These are phyloP conservation scores for Origma solitaria DNA, from an alignment of 2,113 vertebrate genomes.

Conservation along the genomic window DNA sequence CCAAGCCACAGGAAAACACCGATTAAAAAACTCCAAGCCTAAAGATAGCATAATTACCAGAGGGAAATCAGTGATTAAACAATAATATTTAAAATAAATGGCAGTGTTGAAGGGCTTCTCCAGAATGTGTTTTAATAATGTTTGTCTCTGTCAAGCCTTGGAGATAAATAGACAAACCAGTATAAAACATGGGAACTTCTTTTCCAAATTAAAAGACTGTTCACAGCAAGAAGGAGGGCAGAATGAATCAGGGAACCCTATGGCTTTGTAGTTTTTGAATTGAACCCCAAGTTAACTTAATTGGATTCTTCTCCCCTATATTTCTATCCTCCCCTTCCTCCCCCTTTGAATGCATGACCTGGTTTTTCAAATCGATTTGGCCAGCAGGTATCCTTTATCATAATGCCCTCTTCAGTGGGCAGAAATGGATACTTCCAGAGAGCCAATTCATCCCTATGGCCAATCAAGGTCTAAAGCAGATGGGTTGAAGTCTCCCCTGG, in stretches of 20 bases:
- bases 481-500: neutral
- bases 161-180: conserved; percentile 44
- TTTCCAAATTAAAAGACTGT: neutral
- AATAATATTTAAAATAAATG: conserved; percentile 66
- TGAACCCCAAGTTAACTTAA: neutral
- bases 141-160: conserved; percentile 55
- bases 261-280: neutral
- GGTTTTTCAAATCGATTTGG: neutral
- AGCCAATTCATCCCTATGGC: neutral
- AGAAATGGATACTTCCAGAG: neutral
- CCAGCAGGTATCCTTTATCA: neutral
- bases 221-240: neutral
- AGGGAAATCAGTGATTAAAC: conserved; percentile 57
- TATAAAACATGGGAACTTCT: conserved; percentile 18
- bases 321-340: neutral
- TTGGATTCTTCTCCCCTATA: neutral
- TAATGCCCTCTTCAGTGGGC: neutral
- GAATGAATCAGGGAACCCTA: neutral
- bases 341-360: neutral
- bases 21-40: conserved; percentile 21
- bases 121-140: conserved; percentile 56
- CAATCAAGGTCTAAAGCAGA: neutral
- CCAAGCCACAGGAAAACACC: conserved; percentile 40
- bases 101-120: conserved; percentile 37
- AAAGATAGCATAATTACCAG: conserved; percentile 46